Conservation (phyloP, 2,888 invertebrate species). For the Atethmia centrago region DNA sequence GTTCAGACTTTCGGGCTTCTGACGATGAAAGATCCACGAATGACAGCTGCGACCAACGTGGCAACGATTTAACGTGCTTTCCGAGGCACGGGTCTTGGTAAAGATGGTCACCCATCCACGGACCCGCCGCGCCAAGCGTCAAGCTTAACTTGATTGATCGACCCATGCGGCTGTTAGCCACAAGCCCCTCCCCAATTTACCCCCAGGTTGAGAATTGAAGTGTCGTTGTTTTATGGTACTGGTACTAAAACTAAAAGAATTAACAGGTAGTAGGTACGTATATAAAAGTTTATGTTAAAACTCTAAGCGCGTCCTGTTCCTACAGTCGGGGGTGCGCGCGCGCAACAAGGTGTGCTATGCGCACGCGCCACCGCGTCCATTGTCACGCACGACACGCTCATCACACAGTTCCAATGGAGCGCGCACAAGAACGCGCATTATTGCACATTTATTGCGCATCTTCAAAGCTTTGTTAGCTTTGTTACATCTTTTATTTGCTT, state of each 20-base stretch:
- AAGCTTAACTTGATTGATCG: not conserved
- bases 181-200: too few relatives aligned
- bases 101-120: not conserved
- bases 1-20: not conserved
- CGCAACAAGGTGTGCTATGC: conserved; percentile 80
- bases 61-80: not conserved
- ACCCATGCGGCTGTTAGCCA: not conserved
- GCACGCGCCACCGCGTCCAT: conserved; percentile 86
- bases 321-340: conserved; percentile 47
- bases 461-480: conserved; percentile 88
- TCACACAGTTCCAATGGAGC: conserved; percentile 78
- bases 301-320: conserved; percentile 19
- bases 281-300: conserved; percentile 14
- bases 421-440: conserved; percentile 83
- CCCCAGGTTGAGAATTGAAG: not conserved
- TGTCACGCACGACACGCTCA: conserved; percentile 86
- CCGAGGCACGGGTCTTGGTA: not conserved
- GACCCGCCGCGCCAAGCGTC: not conserved
- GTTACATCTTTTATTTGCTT: conserved; percentile 83
- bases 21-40: not conserved
- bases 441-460: conserved; percentile 89
- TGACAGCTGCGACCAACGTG: not conserved
- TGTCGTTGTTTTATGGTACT: not conserved
- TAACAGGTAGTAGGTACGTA: not conserved
- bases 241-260: not conserved